phyloP scores from a whole-genome alignment of 2,888 invertebrate genomes.

The Orthosia gracilis region DNA sequence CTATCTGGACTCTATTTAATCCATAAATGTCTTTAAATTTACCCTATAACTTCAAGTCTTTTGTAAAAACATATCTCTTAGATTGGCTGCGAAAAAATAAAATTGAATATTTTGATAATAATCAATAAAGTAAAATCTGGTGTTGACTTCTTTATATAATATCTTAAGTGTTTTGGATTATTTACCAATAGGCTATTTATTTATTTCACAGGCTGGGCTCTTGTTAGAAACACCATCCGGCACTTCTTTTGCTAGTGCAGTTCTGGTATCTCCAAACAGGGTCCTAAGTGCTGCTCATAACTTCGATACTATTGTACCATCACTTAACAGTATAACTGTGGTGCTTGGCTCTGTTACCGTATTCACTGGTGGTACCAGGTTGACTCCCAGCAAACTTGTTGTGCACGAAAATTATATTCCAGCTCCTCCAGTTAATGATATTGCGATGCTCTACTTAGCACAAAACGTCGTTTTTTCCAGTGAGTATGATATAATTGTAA shows the following conservation, averaged over 20 bases:
- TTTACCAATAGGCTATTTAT: not conserved
- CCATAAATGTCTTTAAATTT: too few relatives aligned
- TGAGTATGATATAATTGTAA: not conserved
- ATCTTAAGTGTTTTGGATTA: not conserved
- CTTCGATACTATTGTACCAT: not conserved
- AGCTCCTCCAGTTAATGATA: not conserved
- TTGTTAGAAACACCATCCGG: constrained; percentile 49
- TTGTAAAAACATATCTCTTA: too few relatives aligned
- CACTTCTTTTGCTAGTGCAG: not conserved
- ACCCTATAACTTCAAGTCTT: too few relatives aligned
- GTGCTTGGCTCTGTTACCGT: constrained; percentile 10
- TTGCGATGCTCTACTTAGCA: constrained; percentile 2
- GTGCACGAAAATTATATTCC: constrained; percentile 33
- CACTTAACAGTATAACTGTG: not conserved
- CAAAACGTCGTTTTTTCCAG: not conserved
- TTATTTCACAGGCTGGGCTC: constrained; percentile 68
- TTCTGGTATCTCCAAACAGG: constrained; percentile 1
- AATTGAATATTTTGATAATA: too few relatives aligned
- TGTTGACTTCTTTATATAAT: too few relatives aligned
- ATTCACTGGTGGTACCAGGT: constrained; percentile 2
- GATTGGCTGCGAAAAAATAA: too few relatives aligned
- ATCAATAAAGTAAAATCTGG: too few relatives aligned
- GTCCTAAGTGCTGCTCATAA: constrained; percentile 18
- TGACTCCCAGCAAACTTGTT: not conserved
- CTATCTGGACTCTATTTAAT: too few relatives aligned